Evolutionary conservation across 1,140 invertebrate species (phyloP).

Genomic region (Manduca sexta): DNA sequence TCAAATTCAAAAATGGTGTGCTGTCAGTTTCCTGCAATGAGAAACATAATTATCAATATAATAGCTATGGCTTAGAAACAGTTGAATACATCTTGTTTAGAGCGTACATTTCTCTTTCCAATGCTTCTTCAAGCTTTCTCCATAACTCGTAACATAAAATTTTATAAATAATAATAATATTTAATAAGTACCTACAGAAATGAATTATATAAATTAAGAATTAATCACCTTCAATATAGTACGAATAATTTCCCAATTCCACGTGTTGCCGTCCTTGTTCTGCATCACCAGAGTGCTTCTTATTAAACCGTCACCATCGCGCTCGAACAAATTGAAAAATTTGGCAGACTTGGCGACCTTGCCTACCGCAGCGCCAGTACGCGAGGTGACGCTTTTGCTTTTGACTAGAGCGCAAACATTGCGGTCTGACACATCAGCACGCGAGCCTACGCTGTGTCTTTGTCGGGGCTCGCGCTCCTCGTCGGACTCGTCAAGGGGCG

Average conservation of each 20-base stretch:
- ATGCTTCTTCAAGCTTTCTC: no score
- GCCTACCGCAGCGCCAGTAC: conserved; percentile 58
- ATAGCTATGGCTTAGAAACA: no score
- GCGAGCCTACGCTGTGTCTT: conserved; percentile 60
- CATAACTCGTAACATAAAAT: no score
- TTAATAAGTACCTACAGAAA: no score
- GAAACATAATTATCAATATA: no score
- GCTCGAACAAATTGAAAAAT: conserved; percentile 68
- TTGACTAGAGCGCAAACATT: conserved; percentile 66
- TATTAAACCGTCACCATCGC: conserved; percentile 78
- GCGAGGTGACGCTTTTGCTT: conserved; percentile 67
- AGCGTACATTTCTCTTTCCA: no score
- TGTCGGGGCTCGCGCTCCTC: conserved; percentile 58
- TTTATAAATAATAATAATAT: no score
- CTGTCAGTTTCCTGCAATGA: conserved; percentile 47
- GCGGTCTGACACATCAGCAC: conserved; percentile 47
- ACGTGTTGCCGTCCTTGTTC: conserved; percentile 80
- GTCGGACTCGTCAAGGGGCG: conserved; percentile 58
- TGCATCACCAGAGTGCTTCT: conserved; percentile 84
- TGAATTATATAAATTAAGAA: not conserved
- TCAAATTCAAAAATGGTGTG: conserved; percentile 46
- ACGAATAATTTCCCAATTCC: conserved; percentile 90
- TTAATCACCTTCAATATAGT: conserved; percentile 82
- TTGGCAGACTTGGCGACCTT: conserved; percentile 62
- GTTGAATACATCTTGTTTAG: no score